These are phyloP conservation scores for Microctenopoma steveboyesi DNA, from an alignment of 2,797 vertebrate genomes.

Conservation along the genomic window DNA sequence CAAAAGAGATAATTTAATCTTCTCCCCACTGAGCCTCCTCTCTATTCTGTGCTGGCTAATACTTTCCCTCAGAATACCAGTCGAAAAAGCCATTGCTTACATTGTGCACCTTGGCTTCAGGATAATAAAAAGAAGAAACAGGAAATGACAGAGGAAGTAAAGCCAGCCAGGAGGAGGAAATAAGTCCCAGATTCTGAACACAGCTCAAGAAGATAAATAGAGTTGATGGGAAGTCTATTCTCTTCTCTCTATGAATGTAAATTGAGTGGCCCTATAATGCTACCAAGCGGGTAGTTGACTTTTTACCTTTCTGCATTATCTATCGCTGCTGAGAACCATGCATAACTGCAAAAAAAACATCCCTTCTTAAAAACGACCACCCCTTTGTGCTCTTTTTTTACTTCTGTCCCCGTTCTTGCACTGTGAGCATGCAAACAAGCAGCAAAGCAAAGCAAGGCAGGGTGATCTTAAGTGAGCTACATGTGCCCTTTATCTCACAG, in stretches of 20 bases:
- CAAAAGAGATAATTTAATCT: slow-evolving; percentile 81
- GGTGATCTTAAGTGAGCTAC: slow-evolving; percentile 57
- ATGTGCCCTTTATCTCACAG: slow-evolving; percentile 58
- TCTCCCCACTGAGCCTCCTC: slow-evolving; percentile 68
- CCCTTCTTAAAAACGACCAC: slow-evolving; percentile 57
- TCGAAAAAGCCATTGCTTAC: slow-evolving; percentile 66
- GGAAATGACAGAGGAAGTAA: slow-evolving; percentile 63
- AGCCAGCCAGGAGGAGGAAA: slow-evolving; percentile 53
- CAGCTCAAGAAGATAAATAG: slow-evolving; percentile 59
- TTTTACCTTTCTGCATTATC: slow-evolving; percentile 45
- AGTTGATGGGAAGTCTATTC: slow-evolving; percentile 41
- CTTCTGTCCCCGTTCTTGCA: slow-evolving; percentile 36
- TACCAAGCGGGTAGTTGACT: slow-evolving; percentile 34
- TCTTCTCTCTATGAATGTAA: slow-evolving; percentile 52
- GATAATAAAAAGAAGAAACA: slow-evolving; percentile 61
- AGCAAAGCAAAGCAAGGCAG: slow-evolving; percentile 53
- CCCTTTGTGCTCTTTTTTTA: slow-evolving; percentile 39
- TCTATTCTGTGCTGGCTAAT: slow-evolving; percentile 59
- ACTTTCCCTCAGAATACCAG: slow-evolving; percentile 63
- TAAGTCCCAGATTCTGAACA: slow-evolving; percentile 56
- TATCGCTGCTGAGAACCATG: slow-evolving; percentile 28
- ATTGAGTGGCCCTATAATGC: slow-evolving; percentile 42
- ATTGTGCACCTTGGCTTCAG: slow-evolving; percentile 61
- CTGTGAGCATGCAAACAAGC: slow-evolving; percentile 55
- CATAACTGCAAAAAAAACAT: slow-evolving; percentile 31